Evolutionary conservation across 2,797 vertebrate species (phyloP).

Genomic region (Sitta carolinensis): DNA sequence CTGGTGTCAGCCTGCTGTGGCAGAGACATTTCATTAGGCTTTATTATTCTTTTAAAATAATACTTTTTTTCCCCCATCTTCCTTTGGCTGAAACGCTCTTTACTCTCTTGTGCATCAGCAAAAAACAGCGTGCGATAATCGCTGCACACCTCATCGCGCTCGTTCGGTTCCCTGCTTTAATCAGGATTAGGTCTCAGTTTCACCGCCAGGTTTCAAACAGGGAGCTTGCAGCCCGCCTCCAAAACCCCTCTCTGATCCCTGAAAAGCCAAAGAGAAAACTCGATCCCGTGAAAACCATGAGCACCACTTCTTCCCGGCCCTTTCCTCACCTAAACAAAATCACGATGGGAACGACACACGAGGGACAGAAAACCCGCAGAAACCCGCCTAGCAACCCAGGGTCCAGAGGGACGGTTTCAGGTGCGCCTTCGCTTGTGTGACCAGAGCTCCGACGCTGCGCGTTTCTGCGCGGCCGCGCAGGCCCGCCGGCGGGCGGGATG

Average conservation of each 20-base stretch:
- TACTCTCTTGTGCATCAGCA: neutral
- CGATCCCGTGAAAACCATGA: neutral
- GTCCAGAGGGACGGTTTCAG: neutral
- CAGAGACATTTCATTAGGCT: neutral
- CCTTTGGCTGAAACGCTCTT: neutral
- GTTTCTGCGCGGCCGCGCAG: neutral
- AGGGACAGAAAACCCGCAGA: neutral
- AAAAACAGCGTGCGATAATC: neutral
- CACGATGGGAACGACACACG: neutral
- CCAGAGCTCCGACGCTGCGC: neutral
- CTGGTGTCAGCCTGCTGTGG: neutral
- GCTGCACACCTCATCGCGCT: neutral
- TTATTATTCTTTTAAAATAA: neutral
- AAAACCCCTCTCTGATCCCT: neutral
- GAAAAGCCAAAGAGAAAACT: neutral
- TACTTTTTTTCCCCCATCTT: rapidly evolving
- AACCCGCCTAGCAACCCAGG: rapidly evolving
- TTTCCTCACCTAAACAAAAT: neutral
- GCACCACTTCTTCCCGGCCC: neutral
- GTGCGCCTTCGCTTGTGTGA: neutral
- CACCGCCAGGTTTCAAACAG: neutral
- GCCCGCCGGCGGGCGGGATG: neutral
- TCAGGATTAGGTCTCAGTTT: neutral
- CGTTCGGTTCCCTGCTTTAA: neutral
- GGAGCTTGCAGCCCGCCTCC: neutral